Percentiles rank a stretch among this genome's conserved stretches.
These are phyloP conservation scores for Thymelicus sylvestris DNA, from an alignment of 2,888 invertebrate species.

Conservation along the genomic window DNA sequence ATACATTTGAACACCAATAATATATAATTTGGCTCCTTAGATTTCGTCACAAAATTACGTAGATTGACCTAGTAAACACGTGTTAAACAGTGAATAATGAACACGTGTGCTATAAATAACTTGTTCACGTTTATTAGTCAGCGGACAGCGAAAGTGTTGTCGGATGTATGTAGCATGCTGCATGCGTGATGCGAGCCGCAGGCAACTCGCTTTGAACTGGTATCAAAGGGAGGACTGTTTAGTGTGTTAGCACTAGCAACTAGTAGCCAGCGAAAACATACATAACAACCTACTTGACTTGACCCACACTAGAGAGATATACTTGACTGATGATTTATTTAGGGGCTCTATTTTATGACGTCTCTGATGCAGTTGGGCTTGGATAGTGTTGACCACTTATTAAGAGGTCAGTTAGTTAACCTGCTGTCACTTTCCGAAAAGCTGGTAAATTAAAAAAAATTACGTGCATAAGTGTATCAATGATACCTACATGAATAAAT, in stretches of 20 bases:
- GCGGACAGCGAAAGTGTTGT: conserved; percentile 32
- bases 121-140: conserved; percentile 22
- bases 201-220: not conserved
- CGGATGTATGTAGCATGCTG: conserved; percentile 1
- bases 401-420: no score
- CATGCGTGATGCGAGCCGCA: not conserved
- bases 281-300: no score
- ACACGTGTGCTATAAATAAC: conserved; percentile 5
- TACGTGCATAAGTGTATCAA: no score
- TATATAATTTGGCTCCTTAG: not conserved
- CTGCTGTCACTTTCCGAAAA: no score
- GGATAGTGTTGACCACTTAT: no score
- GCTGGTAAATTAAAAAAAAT: no score
- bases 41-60: not conserved
- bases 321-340: no score
- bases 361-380: no score
- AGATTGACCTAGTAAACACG: not conserved
- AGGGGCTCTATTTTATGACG: no score
- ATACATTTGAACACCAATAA: not conserved
- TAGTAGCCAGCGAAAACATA: no score
- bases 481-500: no score
- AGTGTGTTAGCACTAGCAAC: not conserved
- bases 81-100: not conserved
- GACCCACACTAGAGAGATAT: no score
- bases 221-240: not conserved